A percentile compares a stretch with the other conserved stretches of the same genome.
phyloP scores from a whole-genome alignment of 2,888 invertebrate genomes.

The Chrysolina americana region DNA sequence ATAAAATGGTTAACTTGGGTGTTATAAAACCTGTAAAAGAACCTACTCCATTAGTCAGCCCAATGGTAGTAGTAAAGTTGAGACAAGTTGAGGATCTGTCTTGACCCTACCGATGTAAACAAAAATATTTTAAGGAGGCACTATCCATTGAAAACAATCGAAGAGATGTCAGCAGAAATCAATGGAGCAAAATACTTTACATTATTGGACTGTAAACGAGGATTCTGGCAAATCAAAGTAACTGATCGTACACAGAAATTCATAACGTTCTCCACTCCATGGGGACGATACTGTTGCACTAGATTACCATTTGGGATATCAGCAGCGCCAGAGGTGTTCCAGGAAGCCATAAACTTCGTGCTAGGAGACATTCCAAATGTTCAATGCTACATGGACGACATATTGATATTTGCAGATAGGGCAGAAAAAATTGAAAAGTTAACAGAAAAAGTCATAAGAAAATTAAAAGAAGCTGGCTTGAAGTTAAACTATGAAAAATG shows the following conservation, averaged over 20 bases:
- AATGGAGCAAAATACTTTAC: constrained; percentile 25
- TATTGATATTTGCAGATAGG: neutral
- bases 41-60: constrained; percentile 19
- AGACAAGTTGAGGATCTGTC: constrained; percentile 5
- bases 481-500: neutral
- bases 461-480: neutral
- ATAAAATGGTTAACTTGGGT: constrained; percentile 3
- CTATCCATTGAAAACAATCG: constrained; percentile 29
- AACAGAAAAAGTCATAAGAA: neutral
- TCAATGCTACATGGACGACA: neutral
- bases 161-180: constrained; percentile 23
- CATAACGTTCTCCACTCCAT: constrained; percentile 20
- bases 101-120: constrained; percentile 16
- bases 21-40: constrained; percentile 3
- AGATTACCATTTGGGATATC: constrained; percentile 14
- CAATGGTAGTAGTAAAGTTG: constrained; percentile 6
- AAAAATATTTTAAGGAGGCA: constrained; percentile 31
- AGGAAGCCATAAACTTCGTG: constrained; percentile 18
- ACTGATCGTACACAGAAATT: constrained; percentile 28
- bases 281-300: constrained; percentile 9
- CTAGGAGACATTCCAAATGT: neutral
- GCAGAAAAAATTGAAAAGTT: neutral
- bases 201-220: constrained; percentile 28
- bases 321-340: constrained; percentile 23
- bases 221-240: constrained; percentile 33